Evolutionary conservation across 2,113 vertebrate species (phyloP).

Genomic region (Microtus richardsoni): DNA sequence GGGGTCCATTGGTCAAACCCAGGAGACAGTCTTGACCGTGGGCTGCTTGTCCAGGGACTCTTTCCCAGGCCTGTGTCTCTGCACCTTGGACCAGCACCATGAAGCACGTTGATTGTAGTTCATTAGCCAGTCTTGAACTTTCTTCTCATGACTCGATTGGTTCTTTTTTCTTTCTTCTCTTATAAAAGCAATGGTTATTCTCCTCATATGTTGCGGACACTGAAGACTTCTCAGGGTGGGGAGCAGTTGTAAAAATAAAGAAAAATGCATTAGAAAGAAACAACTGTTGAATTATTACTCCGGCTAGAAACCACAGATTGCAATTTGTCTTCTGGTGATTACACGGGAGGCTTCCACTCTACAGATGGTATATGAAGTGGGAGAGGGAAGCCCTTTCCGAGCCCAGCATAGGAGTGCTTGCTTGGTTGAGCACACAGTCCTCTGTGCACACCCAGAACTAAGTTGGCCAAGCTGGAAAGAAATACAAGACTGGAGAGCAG

Average conservation of each 20-base stretch:
- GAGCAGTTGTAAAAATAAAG: slow-evolving; percentile 61
- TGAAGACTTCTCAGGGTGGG: not conserved
- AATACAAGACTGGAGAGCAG: not conserved
- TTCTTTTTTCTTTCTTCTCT: not conserved
- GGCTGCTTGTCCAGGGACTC: fast-evolving
- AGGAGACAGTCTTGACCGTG: not conserved
- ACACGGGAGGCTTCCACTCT: too few species aligned
- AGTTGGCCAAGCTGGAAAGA: fast-evolving
- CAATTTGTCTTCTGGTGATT: not conserved
- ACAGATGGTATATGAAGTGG: fast-evolving
- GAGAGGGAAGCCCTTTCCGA: not conserved
- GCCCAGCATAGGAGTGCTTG: not conserved
- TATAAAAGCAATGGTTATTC: not conserved
- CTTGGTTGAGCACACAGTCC: not conserved
- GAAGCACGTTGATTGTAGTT: not conserved
- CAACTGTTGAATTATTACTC: slow-evolving; percentile 1
- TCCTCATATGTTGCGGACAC: not conserved
- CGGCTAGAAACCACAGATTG: not conserved
- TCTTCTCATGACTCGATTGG: not conserved
- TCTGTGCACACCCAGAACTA: not conserved
- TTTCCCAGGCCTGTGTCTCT: fast-evolving
- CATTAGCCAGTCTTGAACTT: not conserved
- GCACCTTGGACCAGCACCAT: fast-evolving
- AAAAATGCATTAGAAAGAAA: not conserved
- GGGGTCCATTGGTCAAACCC: fast-evolving